Evolutionary conservation across 2,113 vertebrate species (phyloP), one percentile per base, ranked within the genome.

Genomic region (Catharus fuscescens): DNA sequence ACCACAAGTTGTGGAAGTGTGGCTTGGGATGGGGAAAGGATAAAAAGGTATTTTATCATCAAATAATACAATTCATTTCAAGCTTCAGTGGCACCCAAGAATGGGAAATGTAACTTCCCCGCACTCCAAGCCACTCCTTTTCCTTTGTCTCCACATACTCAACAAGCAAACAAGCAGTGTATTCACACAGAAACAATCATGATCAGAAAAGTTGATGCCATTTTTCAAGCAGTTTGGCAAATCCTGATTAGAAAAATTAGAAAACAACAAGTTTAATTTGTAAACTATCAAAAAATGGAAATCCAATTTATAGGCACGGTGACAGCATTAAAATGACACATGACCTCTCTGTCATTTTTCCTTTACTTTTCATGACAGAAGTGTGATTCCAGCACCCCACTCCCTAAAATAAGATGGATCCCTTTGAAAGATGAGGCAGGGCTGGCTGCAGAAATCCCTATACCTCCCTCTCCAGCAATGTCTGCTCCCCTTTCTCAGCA

Each of bases 11-110:
- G 61, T 34, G 78, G 56, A 93, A 92, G 84, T 62, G 60, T 54
- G 70, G 80, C 59, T 91, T 64, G n/a, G 78, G 91, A 80, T 88
- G 94, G 81, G 65, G 90, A 89, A 92, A 90, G 56, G 64, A 54
- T 65, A 87, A 91, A 70, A 56, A 73, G 44, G 53, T 67, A 42
- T 81, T 95, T 90, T 80, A 47, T 70, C 69, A 52, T 83, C 60
- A 94, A 90, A 79, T 67, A 78, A 56, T 28, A 40, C 62, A 47
- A 79, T 50, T 78, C 11, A 64, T 78, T 90, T 92, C 82, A 74
- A 89, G 83, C 47, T 73, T 91, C 82, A 47, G 29, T 64, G 54
- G 88, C 72, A 76, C 66, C n/a, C 20, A 73, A 88, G 90, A 66
- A 87, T 48, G 67, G 78, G 86, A 93, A 95, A 88, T 26, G 62